Percentiles rank a stretch among this genome's conserved stretches.
Evolutionary conservation across 2,113 vertebrate genomes (phyloP).

Genomic region (Chloropsis cyanopogon): DNA sequence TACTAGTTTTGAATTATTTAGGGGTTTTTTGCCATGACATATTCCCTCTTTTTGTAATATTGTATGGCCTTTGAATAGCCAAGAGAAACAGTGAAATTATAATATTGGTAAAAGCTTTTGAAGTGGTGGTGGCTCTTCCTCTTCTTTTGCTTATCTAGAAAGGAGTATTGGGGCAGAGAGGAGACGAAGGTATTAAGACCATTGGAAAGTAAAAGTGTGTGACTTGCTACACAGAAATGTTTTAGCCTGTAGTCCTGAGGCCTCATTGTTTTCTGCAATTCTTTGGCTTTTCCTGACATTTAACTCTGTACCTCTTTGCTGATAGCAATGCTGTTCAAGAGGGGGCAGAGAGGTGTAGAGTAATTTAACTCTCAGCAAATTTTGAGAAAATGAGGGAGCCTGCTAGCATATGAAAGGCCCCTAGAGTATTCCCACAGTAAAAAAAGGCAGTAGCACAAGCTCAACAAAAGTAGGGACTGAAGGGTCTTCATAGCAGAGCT

Average conservation of each 20-base stretch:
- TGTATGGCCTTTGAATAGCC: background rate
- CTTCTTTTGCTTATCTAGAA: background rate
- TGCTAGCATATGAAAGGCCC: background rate
- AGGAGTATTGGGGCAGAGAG: fast-evolving
- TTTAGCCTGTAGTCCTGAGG: background rate
- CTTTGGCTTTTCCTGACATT: background rate
- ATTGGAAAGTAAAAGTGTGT: background rate
- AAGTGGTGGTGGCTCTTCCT: background rate
- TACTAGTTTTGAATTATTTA: background rate
- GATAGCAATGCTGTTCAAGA: background rate
- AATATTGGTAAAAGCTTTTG: background rate
- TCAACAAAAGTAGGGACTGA: background rate
- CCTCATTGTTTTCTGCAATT: background rate
- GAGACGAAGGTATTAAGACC: background rate
- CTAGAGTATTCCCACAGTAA: background rate
- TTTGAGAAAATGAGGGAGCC: background rate
- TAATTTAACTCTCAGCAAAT: background rate
- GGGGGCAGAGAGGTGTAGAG: fast-evolving
- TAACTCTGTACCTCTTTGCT: background rate
- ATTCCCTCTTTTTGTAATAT: background rate
- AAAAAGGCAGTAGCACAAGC: background rate
- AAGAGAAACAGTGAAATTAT: background rate
- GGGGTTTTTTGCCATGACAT: background rate
- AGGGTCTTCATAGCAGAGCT: background rate
- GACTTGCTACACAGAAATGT: background rate